Base-by-base conservation (phyloP, 2,888 invertebrate species). In the Phyllotreta cruciferae region DNA sequence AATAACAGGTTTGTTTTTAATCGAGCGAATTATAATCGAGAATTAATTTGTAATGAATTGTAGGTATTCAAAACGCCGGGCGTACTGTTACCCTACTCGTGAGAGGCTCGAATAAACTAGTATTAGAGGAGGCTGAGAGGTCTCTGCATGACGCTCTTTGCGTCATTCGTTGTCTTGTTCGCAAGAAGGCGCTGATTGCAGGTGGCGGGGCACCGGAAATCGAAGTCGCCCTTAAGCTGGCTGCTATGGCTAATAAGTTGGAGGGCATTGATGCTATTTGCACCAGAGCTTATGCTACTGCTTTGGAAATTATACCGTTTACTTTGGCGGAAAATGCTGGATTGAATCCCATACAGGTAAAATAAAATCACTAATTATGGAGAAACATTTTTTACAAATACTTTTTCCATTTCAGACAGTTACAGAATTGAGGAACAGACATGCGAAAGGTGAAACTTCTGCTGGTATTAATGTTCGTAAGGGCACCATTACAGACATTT, bases 171-270 rank as follows among this genome's bases (percentile, higher is more conserved):
- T 99, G 99, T 82, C 87, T 99, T 73, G 98, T 99, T 3, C 94
- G 96, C 74, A 92, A 96, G 69, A 90, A 90, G 64, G 94, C 94
- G 47, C 83, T 97, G 73, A 90, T 98, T 80, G 92, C 96, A 57
- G 99, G 99, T 65, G 99, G 98, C 53, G 99, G 98, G 49, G 96
- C 98, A 9, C 97, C 98, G 3, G 99, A 99, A 84, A 97, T 95
- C 67, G 96, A 98, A 79, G 86, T 98, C 66, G 92, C 97, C 0
- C 84, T 96, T 36, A 89, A 90, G 63, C 84, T 99, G 58, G 90
- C 91, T 6, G 88, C 91, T 14, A 85, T 90, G 67, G 90, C 98
- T 0, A 89, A 95, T 75, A 88, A 90, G 1, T 86, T 95, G 41
- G 89, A 91, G 56, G 98, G 98, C 57, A 92, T 96, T 55, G 95